Percentiles rank a stretch among this genome's conserved stretches.
Conservation (phyloP, 2,888 invertebrate genomes). For the Caenorhabditis virilis region DNA sequence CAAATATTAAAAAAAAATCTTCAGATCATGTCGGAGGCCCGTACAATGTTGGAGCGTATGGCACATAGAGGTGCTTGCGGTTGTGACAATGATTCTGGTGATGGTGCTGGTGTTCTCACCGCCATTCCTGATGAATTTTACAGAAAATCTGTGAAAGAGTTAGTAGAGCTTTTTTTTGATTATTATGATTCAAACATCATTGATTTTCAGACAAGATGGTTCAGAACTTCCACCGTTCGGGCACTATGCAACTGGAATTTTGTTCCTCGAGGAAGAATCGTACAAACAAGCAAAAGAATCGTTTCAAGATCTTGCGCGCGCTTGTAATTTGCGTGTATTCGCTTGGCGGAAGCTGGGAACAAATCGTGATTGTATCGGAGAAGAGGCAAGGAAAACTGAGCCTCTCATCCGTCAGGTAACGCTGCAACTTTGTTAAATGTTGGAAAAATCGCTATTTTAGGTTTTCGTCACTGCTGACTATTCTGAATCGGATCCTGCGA, state of each 20-base stretch:
- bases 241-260: conserved; percentile 91
- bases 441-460: no score
- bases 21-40: conserved; percentile 91
- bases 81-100: conserved; percentile 98
- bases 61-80: conserved; percentile 98
- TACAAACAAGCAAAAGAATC: conserved; percentile 72
- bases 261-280: conserved; percentile 80
- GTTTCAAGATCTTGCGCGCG: conserved; percentile 82
- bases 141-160: conserved; percentile 78
- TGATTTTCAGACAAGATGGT: conserved; percentile 51
- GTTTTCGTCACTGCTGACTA: conserved; percentile 75
- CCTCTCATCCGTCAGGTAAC: conserved; percentile 91
- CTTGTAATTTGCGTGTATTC: conserved; percentile 81
- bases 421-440: neutral
- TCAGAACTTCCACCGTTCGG: conserved; percentile 85
- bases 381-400: conserved; percentile 90
- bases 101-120: conserved; percentile 94
- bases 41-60: conserved; percentile 92
- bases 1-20: neutral
- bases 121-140: conserved; percentile 96
- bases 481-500: conserved; percentile 73
- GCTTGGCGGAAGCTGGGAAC: conserved; percentile 94
- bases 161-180: conserved; percentile 5
- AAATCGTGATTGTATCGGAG: conserved; percentile 83
- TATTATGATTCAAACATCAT: neutral